Evolutionary conservation across 2,797 vertebrate species (phyloP).

Genomic region (Prionace glauca): DNA sequence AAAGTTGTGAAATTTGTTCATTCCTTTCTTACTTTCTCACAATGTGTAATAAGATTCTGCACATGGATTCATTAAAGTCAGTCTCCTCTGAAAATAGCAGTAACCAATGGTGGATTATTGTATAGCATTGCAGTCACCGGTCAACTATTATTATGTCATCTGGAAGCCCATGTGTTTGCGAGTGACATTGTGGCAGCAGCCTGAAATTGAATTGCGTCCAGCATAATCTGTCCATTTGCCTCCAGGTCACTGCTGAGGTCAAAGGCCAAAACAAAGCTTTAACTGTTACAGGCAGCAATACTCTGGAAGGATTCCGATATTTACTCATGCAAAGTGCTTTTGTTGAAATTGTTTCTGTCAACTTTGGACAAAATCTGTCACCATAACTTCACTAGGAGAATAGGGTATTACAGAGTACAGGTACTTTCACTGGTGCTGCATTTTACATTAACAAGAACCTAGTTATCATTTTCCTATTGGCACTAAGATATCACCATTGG

Average conservation of each 20-base stretch:
- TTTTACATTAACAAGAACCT: not conserved
- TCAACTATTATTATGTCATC: not conserved
- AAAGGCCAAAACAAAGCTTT: not conserved
- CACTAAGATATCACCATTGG: not conserved
- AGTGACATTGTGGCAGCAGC: not conserved
- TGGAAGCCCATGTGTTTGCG: not conserved
- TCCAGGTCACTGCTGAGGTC: conserved; percentile 24
- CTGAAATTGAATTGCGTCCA: not conserved
- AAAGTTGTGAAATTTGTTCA: too few species aligned
- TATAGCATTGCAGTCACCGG: not conserved
- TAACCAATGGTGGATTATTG: not conserved
- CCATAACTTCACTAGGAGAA: not conserved
- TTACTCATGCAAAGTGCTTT: not conserved
- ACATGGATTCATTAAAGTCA: too few species aligned
- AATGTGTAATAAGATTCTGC: not conserved
- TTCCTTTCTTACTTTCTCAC: not conserved
- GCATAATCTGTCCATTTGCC: conserved; percentile 20
- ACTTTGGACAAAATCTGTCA: not conserved
- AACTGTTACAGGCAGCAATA: conserved; percentile 1
- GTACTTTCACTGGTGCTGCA: not conserved
- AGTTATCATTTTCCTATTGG: not conserved
- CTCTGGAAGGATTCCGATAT: not conserved
- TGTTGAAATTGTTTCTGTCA: not conserved
- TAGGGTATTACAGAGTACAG: not conserved
- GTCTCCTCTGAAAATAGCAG: not conserved